Conservation (phyloP, 2,113 vertebrate genomes). For the Lucifuga dentata region DNA sequence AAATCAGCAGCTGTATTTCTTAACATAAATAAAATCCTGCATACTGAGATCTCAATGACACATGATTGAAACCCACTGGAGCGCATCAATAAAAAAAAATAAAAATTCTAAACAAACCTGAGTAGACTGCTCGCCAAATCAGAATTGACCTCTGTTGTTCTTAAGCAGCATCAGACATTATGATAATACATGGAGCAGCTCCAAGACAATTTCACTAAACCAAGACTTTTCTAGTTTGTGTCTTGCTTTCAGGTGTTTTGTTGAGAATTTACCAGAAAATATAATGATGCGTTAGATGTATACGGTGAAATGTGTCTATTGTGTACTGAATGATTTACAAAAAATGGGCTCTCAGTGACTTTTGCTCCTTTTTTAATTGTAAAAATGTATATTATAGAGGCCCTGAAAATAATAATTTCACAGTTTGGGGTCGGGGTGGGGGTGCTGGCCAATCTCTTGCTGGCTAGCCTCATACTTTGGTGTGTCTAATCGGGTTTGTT, state of each 20-base stretch:
- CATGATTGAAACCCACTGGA: conserved; percentile 25
- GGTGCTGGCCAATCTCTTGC: no score
- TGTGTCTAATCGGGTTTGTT: no score
- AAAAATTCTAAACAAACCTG: conserved; percentile 10
- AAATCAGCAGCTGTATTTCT: conserved; percentile 17
- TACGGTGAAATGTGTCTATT: conserved; percentile 8
- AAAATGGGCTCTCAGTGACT: no score
- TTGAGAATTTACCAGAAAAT: conserved; percentile 7
- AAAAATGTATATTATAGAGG: no score
- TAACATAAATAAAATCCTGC: conserved; percentile 21
- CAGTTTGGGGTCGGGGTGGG: no score
- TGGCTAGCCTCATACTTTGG: no score
- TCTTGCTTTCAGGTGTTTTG: conserved; percentile 14
- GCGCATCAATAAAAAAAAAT: conserved; percentile 15
- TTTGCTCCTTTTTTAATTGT: no score
- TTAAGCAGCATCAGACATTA: conserved; percentile 18
- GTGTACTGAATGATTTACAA: neutral
- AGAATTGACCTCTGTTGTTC: conserved; percentile 31
- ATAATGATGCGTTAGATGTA: neutral
- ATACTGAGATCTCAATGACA: neutral
- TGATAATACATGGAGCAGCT: conserved; percentile 20
- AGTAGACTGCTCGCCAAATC: conserved; percentile 27
- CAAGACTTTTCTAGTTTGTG: conserved; percentile 7
- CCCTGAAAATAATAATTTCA: neutral
- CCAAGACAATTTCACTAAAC: conserved; percentile 11